Evolutionary conservation across 2,888 invertebrate genomes (phyloP), one percentile per base, ranked within the genome.

Genomic region (Argyresthia albistria): DNA sequence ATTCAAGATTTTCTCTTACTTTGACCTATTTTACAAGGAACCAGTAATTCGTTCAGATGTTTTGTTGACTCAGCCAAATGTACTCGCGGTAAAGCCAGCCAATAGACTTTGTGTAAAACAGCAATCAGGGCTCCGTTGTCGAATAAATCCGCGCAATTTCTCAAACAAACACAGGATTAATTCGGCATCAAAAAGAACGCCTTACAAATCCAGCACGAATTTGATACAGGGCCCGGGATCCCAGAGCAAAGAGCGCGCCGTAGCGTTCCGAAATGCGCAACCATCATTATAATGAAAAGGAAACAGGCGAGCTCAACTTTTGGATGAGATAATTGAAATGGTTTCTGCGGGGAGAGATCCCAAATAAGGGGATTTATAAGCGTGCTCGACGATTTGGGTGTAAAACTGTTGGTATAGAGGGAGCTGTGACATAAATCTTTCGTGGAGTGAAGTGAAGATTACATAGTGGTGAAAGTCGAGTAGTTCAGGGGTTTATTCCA

Each of bases 301-400:
- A 47, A 47, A 47, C 47, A 46, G 15, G 46, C 35, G 25, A 25
- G 46, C 35, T 46, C 46, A 46, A 46, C 46, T 46, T 46, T 46
- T 12, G n/a, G 47, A 47, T 55, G 59, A 61, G 62, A 64, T 69
- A 70, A 70, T 69, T 69, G 69, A 69, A 70, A 69, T 61, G 62
- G 64, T 64, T 69, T 64, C 63, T 46, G 58, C 56, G 57, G 59
- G 59, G 58, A 53, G 56, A 51, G 55, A 60, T 63, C 64, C 58
- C 50, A 63, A 68, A 67, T 68, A 60, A 59, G 48, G 50, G 60
- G 60, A 66, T 65, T 69, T 67, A 63, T 61, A 59, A 60, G 55
- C 54, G 52, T 52, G 52, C 46, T 52, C 52, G 46, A 7, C n/a
- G 11, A 35, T 47, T 47, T 35, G 36, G 12, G 47, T 10, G 12